Conservation (phyloP, 2,113 vertebrate genomes). For the Aphyosemion australe region DNA sequence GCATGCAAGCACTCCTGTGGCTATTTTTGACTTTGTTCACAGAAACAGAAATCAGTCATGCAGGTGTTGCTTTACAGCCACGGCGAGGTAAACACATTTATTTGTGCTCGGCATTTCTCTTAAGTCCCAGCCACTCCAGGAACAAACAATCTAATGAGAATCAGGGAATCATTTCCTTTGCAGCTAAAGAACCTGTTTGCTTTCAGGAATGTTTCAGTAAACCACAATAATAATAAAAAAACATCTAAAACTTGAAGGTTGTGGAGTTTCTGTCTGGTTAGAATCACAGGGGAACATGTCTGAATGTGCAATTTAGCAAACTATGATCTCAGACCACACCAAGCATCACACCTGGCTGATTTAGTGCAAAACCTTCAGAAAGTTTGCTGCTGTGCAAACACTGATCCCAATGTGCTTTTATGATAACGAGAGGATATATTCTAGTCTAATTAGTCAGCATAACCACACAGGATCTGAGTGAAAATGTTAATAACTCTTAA, state of each 20-base stretch:
- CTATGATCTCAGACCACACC: constrained; percentile 13
- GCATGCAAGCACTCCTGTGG: constrained; percentile 50
- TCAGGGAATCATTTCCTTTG: neutral
- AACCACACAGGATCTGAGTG: constrained; percentile 1
- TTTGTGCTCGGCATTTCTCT: constrained; percentile 22
- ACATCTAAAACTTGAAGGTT: neutral
- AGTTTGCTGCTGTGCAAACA: no score
- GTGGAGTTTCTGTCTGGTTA: neutral
- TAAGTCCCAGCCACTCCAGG: no score
- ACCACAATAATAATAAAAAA: no score
- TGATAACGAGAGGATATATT: constrained; percentile 9
- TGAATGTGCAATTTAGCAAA: constrained; percentile 22
- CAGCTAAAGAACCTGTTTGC: constrained; percentile 4
- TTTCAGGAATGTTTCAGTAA: constrained; percentile 58
- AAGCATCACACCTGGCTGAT: constrained; percentile 3
- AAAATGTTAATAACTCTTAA: no score
- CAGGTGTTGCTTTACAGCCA: constrained; percentile 18
- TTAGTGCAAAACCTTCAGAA: neutral
- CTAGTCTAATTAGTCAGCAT: constrained; percentile 21
- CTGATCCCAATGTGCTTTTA: neutral
- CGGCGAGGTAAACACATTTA: constrained; percentile 27
- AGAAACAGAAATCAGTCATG: constrained; percentile 17
- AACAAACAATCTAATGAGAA: no score
- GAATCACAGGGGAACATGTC: constrained; percentile 26
- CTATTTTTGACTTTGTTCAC: neutral